Conservation (phyloP, 2,797 vertebrate species). For the Coranthus polyacanthus region DNA sequence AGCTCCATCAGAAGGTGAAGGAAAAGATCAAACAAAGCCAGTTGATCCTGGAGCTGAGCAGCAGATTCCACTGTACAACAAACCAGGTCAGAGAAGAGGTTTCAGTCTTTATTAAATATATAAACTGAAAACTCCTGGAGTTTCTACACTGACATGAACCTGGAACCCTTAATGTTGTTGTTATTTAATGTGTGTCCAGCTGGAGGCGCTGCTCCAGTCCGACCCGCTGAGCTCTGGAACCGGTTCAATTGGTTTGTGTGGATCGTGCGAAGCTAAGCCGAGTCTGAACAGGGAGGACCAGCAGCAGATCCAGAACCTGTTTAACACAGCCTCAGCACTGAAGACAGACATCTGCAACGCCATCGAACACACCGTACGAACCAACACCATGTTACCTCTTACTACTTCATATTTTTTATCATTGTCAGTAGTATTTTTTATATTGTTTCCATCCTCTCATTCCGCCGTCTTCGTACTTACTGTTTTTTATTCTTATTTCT, state of each 20-base stretch:
- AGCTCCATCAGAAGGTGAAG: slow-evolving; percentile 84
- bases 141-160: neutral
- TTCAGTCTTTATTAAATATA: no score
- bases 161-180: neutral
- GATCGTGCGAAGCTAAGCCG: slow-evolving; percentile 53
- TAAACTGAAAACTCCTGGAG: no score
- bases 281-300: slow-evolving; percentile 79
- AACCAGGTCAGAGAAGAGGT: slow-evolving; percentile 64
- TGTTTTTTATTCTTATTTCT: no score
- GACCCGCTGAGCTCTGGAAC: neutral
- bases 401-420: neutral
- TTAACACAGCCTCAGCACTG: slow-evolving; percentile 80
- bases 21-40: slow-evolving; percentile 85
- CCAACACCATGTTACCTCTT: neutral
- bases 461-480: no score
- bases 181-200: slow-evolving; percentile 43
- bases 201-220: slow-evolving; percentile 51
- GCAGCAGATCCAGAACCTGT: slow-evolving; percentile 81
- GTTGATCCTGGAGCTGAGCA: slow-evolving; percentile 83
- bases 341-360: slow-evolving; percentile 84
- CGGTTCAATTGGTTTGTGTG: slow-evolving; percentile 12
- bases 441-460: no score
- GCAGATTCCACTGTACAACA: slow-evolving; percentile 83
- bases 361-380: slow-evolving; percentile 83
- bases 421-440: no score